These are phyloP conservation scores for Monodelphis domestica DNA, from an alignment of 2,797 vertebrate genomes.

Conservation along the genomic window DNA sequence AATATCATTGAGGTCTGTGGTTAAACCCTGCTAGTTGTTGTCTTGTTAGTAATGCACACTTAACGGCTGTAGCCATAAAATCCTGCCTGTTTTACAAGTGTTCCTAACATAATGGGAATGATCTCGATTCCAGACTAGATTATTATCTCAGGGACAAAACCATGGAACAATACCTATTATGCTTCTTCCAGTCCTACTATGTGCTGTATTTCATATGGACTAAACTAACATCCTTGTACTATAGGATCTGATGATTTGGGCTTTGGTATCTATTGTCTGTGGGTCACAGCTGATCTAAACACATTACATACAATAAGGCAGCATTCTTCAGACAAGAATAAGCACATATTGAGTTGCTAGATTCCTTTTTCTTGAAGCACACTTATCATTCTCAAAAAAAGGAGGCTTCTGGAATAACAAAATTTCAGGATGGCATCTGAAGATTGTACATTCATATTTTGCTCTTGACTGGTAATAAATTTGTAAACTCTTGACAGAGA, in stretches of 20 bases:
- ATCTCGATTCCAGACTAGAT: conserved; percentile 6
- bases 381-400: not conserved
- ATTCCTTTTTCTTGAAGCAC: not conserved
- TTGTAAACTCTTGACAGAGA: not conserved
- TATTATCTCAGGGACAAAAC: not conserved
- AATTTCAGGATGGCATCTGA: not conserved
- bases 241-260: not conserved
- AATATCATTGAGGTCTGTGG: not conserved
- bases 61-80: not conserved
- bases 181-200: not conserved
- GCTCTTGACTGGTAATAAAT: not conserved
- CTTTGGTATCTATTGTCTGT: not conserved
- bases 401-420: not conserved
- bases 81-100: conserved; percentile 2
- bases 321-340: not conserved
- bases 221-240: not conserved
- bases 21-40: not conserved
- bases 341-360: not conserved
- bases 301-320: not conserved
- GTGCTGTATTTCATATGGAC: not conserved
- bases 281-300: conserved; percentile 7
- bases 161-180: not conserved
- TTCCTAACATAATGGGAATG: not conserved
- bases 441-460: not conserved
- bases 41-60: not conserved